phyloP scores from a whole-genome alignment of 2,888 invertebrate genomes.

The Conus canariensis region DNA sequence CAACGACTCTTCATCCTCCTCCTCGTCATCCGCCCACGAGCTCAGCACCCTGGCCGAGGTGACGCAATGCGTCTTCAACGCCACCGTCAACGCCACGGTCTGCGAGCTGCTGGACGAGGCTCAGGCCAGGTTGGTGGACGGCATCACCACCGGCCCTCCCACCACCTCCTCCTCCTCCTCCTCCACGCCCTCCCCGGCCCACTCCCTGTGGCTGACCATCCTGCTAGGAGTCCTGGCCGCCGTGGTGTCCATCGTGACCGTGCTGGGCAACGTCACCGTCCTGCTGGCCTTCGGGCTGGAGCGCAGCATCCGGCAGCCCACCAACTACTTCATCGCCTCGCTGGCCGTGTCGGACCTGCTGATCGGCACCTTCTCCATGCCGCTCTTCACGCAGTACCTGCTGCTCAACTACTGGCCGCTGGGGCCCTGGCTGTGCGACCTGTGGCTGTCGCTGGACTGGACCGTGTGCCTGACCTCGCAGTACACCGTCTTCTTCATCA shows the following conservation, averaged over 20 bases:
- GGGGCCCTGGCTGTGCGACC: constrained; percentile 95
- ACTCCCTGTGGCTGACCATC: constrained; percentile 93
- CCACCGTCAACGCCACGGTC: constrained; percentile 44
- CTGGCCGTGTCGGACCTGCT: constrained; percentile 97
- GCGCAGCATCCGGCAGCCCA: constrained; percentile 93
- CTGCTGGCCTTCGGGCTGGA: constrained; percentile 96
- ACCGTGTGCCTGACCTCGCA: constrained; percentile 99
- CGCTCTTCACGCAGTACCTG: constrained; percentile 98
- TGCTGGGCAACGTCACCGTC: constrained; percentile 96
- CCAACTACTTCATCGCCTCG: constrained; percentile 99
- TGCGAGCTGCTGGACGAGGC: constrained; percentile 11
- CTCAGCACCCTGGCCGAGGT: neutral
- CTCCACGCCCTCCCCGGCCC: constrained; percentile 72
- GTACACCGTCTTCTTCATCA: constrained; percentile 98
- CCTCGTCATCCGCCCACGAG: neutral
- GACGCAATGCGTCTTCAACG: constrained; percentile 43
- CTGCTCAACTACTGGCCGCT: constrained; percentile 98
- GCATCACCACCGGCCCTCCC: neutral
- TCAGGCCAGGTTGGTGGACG: neutral
- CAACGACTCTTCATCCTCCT: neutral
- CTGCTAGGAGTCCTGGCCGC: constrained; percentile 92
- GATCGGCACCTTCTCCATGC: constrained; percentile 98
- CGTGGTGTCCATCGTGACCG: constrained; percentile 93
- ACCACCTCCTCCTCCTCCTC: neutral
- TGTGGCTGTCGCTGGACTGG: constrained; percentile 99